These are phyloP conservation scores for Nomada flava DNA, from an alignment of 2,888 invertebrate genomes.

Conservation along the genomic window DNA sequence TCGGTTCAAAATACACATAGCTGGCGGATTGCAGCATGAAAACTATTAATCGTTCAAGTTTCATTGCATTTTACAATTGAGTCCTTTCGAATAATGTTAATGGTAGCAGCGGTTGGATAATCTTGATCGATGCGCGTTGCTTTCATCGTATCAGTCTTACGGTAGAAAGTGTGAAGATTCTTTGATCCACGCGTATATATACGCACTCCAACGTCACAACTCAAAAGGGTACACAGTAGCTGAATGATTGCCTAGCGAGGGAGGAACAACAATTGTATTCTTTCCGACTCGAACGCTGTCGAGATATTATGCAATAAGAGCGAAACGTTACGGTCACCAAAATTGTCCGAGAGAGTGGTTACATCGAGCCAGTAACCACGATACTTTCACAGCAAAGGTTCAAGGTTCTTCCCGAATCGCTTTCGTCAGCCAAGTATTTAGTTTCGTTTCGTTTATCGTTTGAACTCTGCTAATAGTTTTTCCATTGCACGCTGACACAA, in stretches of 20 bases:
- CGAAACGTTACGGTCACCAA: slow-evolving; percentile 14
- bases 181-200: too few relatives aligned
- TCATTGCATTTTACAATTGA: too few relatives aligned
- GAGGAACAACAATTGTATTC: background rate
- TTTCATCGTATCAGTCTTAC: too few relatives aligned
- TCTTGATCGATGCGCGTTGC: too few relatives aligned
- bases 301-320: slow-evolving; percentile 16
- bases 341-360: slow-evolving; percentile 6
- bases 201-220: background rate
- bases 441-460: background rate
- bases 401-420: slow-evolving; percentile 26
- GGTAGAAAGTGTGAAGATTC: too few relatives aligned
- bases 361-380: background rate
- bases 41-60: too few relatives aligned
- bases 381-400: slow-evolving; percentile 34
- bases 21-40: too few relatives aligned
- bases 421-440: background rate
- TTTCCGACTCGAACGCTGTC: background rate
- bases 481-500: background rate
- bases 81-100: too few relatives aligned
- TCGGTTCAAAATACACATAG: too few relatives aligned
- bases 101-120: too few relatives aligned
- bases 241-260: background rate
- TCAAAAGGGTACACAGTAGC: too few relatives aligned
- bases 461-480: background rate